Percentiles rank a stretch among this genome's conserved stretches.
Conservation (phyloP, 2,113 vertebrate genomes). For the Grus americana region DNA sequence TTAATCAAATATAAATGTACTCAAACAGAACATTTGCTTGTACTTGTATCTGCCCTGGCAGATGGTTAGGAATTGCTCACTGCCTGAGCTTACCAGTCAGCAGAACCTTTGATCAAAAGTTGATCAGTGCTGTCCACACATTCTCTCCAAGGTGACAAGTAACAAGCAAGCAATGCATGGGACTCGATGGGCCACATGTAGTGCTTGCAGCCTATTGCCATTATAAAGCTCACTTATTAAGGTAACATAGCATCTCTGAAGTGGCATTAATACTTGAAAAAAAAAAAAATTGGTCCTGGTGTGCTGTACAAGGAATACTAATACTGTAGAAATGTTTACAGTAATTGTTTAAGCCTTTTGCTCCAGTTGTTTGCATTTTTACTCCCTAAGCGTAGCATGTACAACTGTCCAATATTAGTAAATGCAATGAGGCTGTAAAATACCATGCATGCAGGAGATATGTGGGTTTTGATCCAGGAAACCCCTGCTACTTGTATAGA, state of each 20-base stretch:
- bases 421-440: neutral
- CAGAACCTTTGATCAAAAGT: neutral
- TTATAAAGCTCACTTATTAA: neutral
- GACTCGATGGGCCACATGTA: accelerated
- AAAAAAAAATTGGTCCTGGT: neutral
- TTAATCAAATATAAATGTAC: neutral
- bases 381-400: neutral
- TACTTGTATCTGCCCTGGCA: neutral
- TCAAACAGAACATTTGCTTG: neutral
- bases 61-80: neutral
- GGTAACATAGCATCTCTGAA: neutral
- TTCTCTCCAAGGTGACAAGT: neutral
- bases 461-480: neutral
- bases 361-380: neutral
- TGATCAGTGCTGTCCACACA: neutral
- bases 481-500: neutral
- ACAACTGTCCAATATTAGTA: neutral
- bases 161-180: neutral
- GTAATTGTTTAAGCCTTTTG: neutral
- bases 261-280: neutral
- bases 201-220: neutral
- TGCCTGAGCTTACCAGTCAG: neutral
- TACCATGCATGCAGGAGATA: neutral
- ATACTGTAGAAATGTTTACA: neutral
- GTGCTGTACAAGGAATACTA: neutral